A percentile compares a stretch with the other conserved stretches of the same genome.
Evolutionary conservation across 2,888 invertebrate species (phyloP).

Genomic region (Epinotia bilunana): DNA sequence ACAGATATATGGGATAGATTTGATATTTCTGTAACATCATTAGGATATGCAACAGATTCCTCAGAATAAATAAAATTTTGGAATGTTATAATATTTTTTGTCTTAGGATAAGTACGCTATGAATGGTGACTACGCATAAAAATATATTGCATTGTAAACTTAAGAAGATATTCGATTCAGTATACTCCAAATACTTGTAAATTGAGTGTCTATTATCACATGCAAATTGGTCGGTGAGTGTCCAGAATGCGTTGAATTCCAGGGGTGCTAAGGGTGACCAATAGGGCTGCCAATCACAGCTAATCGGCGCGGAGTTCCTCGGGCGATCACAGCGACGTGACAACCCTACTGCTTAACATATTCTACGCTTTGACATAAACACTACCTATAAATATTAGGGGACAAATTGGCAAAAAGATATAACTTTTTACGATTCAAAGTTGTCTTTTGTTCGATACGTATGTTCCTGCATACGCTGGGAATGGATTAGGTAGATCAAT

Average conservation of each 20-base stretch:
- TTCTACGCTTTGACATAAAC: not conserved
- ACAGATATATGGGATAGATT: too few relatives aligned
- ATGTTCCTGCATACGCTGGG: not conserved
- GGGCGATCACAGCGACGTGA: not conserved
- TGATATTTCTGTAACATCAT: too few relatives aligned
- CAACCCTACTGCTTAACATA: constrained; percentile 5
- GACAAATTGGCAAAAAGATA: constrained; percentile 1
- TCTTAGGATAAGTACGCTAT: too few relatives aligned
- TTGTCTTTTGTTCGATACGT: not conserved
- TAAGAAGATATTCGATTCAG: not conserved
- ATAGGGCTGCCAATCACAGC: constrained; percentile 13
- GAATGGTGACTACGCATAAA: too few relatives aligned
- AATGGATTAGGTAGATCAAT: not conserved
- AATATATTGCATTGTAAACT: too few relatives aligned
- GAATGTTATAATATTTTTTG: too few relatives aligned
- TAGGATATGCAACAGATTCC: too few relatives aligned
- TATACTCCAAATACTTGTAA: not conserved
- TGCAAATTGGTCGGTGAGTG: constrained; percentile 3
- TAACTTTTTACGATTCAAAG: not conserved
- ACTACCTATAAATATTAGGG: not conserved
- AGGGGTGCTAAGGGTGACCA: constrained; percentile 6
- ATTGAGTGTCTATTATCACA: constrained; percentile 3
- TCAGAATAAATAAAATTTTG: too few relatives aligned
- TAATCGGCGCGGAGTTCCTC: not conserved
- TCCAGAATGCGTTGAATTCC: constrained; percentile 5